Base-by-base conservation (phyloP, 1,140 invertebrate genomes). In the Drosophila aff. region DNA sequence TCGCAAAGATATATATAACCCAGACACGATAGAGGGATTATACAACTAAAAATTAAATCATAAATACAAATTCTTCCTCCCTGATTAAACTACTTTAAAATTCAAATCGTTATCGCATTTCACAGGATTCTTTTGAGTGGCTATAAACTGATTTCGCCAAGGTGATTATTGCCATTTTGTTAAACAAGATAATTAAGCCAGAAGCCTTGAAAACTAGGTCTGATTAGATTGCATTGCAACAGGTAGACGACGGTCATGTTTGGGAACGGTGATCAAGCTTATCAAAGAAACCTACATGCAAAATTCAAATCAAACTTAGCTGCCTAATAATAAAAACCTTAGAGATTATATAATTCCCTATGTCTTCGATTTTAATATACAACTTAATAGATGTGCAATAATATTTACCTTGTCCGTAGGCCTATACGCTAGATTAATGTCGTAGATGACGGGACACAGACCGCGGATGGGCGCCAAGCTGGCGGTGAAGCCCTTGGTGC, bases 401-500 rank as follows among this genome's bases (percentile, higher is more conserved):
- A 21, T 23, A 60, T 11, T 65, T 31, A 79, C 92, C 79, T 84
- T 78, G 83, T 95, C 95, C 76, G 94, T 93, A 63, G 94, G 94
- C 53, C 95, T 96, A 82, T 98, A 98, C 18, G 95, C 96, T 47
- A 98, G 92, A 79, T 97, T 96, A 85, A 97, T 96, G 91, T 98
- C 96, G 90, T 98, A 98, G 50, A 98, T 95, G n/a, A 96, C 97
- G 21, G 95, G 95, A 65, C 97, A 95, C 93, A 96, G 97, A 7
- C 95, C 95, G 86, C 95, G 95, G 82, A 97, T 95, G 57, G 95
- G 94, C 15, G 95, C 95, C 65, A 97, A 89, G 91, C 96, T 97
- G 46, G 96, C 95, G 2, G 95, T 96, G 92, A 99, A 99, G 13
- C 98, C 98, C 93, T 96, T 97, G 5, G 98, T 98, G 55, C 98